These are phyloP conservation scores for Callaeas wilsoni DNA, from an alignment of 2,113 vertebrate species.

Conservation along the genomic window DNA sequence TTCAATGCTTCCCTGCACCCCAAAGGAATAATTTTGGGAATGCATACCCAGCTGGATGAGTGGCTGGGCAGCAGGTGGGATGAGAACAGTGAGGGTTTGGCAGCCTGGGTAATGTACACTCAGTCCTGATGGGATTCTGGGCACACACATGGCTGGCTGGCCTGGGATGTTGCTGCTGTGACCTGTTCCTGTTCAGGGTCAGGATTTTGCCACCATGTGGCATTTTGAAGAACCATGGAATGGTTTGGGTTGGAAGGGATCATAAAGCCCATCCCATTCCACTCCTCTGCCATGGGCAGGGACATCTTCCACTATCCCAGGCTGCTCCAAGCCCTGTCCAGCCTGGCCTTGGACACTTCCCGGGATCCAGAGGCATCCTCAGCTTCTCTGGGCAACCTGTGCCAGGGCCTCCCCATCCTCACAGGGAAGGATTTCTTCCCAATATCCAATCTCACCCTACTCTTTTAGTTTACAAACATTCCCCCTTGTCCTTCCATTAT, in stretches of 20 bases:
- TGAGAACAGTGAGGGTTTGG: fast-evolving
- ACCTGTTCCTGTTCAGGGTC: background rate
- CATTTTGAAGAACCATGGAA: background rate
- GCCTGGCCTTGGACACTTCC: fast-evolving
- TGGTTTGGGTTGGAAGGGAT: background rate
- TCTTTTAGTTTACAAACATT: background rate
- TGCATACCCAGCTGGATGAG: fast-evolving
- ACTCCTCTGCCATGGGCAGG: background rate
- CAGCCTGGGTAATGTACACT: fast-evolving
- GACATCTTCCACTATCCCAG: fast-evolving
- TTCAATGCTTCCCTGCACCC: background rate
- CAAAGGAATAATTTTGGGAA: fast-evolving
- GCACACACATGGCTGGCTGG: background rate
- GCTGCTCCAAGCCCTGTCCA: fast-evolving
- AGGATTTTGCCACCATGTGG: fast-evolving
- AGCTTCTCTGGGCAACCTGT: background rate
- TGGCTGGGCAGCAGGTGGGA: background rate
- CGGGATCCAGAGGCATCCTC: background rate
- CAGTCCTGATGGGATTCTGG: background rate
- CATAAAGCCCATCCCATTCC: background rate
- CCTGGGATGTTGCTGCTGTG: background rate
- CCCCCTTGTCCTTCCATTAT: background rate
- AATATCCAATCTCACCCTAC: background rate
- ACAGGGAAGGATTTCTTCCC: background rate
- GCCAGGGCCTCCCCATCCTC: fast-evolving